A percentile compares a stretch with the other conserved stretches of the same genome.
These are phyloP conservation scores for Drosophila sulfurigaster DNA, from an alignment of 1,140 invertebrate species.

Conservation along the genomic window DNA sequence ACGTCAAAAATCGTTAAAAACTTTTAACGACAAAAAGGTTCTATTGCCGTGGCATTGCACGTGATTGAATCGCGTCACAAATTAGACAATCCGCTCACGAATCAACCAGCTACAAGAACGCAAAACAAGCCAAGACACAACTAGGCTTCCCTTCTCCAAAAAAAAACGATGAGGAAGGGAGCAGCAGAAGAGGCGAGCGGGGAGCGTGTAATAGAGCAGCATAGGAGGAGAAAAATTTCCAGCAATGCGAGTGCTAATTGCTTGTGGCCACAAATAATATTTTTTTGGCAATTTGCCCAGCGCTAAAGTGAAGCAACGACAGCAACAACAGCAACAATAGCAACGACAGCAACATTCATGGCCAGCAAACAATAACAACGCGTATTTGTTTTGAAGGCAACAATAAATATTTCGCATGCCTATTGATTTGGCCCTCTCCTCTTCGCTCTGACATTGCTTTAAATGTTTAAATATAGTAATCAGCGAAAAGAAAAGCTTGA, in stretches of 20 bases:
- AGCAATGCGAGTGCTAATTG: constrained; percentile 65
- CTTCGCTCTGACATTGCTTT: constrained; percentile 35
- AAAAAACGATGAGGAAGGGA: constrained; percentile 7
- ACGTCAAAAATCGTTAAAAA: constrained; percentile 65
- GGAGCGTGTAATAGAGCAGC: background rate
- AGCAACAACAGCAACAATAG: constrained; percentile 44
- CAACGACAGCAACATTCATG: constrained; percentile 37
- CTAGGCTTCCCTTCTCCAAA: constrained; percentile 6
- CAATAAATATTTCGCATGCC: constrained; percentile 71
- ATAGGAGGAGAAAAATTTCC: constrained; percentile 48
- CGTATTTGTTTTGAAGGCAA: constrained; percentile 21
- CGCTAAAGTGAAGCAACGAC: constrained; percentile 4
- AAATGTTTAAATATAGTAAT: constrained; percentile 77
- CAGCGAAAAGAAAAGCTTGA: constrained; percentile 53
- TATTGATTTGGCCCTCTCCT: constrained; percentile 55
- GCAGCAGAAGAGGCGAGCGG: background rate
- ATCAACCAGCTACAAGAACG: constrained; percentile 60
- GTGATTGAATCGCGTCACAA: constrained; percentile 73
- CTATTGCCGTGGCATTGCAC: constrained; percentile 74
- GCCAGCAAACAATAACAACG: constrained; percentile 52
- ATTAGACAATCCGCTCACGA: constrained; percentile 79
- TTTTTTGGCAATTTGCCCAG: constrained; percentile 71
- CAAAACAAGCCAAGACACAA: constrained; percentile 40
- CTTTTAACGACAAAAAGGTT: constrained; percentile 73
- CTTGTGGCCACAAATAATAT: constrained; percentile 62